Evolutionary conservation across 2,113 vertebrate species (phyloP).

Genomic region (human (Homo sapiens)): GRCh38 chr14:43201501-43202000

Average conservation of each 20-base stretch:
- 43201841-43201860: not conserved
- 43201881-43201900: not conserved
- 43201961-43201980: not conserved
- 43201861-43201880: not conserved
- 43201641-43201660: not conserved
- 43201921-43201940: not conserved
- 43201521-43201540: not conserved
- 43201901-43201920: not conserved
- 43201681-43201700: not conserved
- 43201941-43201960: not conserved
- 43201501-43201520: not conserved
- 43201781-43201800: not conserved
- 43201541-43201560: not conserved
- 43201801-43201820: not conserved
- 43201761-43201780: no score
- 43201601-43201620: not conserved
- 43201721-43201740: not conserved
- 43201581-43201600: not conserved
- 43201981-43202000: not conserved
- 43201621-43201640: not conserved
- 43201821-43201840: not conserved
- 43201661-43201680: not conserved
- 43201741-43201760: not conserved
- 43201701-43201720: not conserved
- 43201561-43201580: not conserved